Evolutionary conservation across 2,113 vertebrate species (phyloP).

Genomic region (Bufo bufo): DNA sequence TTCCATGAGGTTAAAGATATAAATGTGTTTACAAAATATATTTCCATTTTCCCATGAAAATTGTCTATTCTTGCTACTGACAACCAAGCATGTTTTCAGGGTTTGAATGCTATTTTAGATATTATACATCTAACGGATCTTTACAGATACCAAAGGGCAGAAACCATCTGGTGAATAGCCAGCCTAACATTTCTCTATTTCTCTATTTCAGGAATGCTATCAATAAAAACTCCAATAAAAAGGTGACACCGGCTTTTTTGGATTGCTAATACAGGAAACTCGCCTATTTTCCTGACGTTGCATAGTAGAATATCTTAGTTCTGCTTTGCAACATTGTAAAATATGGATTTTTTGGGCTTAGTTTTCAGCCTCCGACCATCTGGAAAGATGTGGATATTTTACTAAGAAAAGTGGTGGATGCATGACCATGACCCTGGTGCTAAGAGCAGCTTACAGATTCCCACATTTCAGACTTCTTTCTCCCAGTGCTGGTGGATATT

Average conservation of each 20-base stretch:
- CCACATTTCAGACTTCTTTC: background rate
- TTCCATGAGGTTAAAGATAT: background rate
- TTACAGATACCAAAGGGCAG: background rate
- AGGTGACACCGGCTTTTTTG: constrained; percentile 17
- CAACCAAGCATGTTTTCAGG: background rate
- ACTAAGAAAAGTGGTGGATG: background rate
- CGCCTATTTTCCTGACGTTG: constrained; percentile 8
- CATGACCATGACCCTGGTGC: background rate
- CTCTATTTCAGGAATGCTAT: constrained; percentile 15
- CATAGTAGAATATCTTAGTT: constrained; percentile 6
- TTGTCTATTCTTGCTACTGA: background rate
- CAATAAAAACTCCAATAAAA: constrained; percentile 30
- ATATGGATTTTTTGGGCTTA: constrained; percentile 29
- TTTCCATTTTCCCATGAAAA: background rate
- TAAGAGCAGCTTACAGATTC: background rate
- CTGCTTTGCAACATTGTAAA: constrained; percentile 38
- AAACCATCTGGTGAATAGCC: background rate
- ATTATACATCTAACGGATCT: background rate
- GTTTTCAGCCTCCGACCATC: constrained; percentile 29
- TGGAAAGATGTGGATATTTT: constrained; percentile 40
- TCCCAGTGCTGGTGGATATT: background rate
- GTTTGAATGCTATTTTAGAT: background rate
- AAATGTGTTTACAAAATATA: background rate
- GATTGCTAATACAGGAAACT: constrained; percentile 18
- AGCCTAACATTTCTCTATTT: background rate